Evolutionary conservation across 1,140 invertebrate species (phyloP).

Genomic region (Cephus cinctus): DNA sequence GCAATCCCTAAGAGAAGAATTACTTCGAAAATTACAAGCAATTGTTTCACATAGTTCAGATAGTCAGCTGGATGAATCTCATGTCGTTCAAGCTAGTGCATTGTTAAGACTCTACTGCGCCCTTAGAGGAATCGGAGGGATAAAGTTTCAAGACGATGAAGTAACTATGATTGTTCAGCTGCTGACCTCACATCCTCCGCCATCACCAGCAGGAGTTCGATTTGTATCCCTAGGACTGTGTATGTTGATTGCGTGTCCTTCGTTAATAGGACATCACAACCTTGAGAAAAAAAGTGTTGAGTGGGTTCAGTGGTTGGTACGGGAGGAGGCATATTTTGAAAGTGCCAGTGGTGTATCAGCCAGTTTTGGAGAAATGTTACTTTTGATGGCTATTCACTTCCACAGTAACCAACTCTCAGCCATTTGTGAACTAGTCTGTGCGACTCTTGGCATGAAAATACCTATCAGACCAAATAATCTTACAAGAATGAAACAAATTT

Average conservation of each 20-base stretch:
- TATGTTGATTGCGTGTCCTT: slow-evolving; percentile 93
- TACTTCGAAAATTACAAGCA: slow-evolving; percentile 69
- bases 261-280: slow-evolving; percentile 73
- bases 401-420: slow-evolving; percentile 91
- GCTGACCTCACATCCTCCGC: slow-evolving; percentile 86
- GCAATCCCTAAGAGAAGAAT: slow-evolving; percentile 75
- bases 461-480: slow-evolving; percentile 88
- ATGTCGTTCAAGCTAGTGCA: slow-evolving; percentile 79
- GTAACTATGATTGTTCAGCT: slow-evolving; percentile 79
- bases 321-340: slow-evolving; percentile 85
- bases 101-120: slow-evolving; percentile 87
- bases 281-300: slow-evolving; percentile 89
- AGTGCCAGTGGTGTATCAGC: slow-evolving; percentile 75
- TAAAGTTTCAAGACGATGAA: slow-evolving; percentile 95
- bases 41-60: slow-evolving; percentile 60
- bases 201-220: slow-evolving; percentile 83
- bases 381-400: slow-evolving; percentile 95
- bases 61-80: slow-evolving; percentile 62
- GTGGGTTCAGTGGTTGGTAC: slow-evolving; percentile 92
- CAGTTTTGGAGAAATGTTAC: slow-evolving; percentile 94
- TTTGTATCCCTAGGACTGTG: slow-evolving; percentile 93
- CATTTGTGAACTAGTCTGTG: slow-evolving; percentile 90
- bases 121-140: slow-evolving; percentile 85
- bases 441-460: slow-evolving; percentile 94
- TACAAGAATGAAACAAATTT: slow-evolving; percentile 89